Evolutionary conservation across 1,140 invertebrate genomes (phyloP).

Genomic region (Megalonaias nervosa): DNA sequence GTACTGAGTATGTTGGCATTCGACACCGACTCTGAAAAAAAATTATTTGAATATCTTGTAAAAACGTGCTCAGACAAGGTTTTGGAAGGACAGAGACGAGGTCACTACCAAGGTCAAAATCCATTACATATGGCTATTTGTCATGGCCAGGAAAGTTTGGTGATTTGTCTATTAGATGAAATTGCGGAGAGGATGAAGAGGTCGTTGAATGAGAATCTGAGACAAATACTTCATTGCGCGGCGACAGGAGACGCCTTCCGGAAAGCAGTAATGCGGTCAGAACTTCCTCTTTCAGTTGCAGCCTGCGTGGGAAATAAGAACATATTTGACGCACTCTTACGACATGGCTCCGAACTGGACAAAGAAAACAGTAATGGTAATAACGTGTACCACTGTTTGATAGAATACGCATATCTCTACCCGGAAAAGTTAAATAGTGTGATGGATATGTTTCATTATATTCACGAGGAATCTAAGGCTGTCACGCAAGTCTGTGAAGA

Average conservation of each 20-base stretch:
- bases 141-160: conserved; percentile 35
- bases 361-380: conserved; percentile 42
- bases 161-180: conserved; percentile 29
- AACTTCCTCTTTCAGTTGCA: conserved; percentile 51
- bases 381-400: conserved; percentile 49
- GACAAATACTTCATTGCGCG: neutral
- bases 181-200: neutral
- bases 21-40: conserved; percentile 9
- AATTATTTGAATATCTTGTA: conserved; percentile 12
- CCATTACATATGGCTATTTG: conserved; percentile 54
- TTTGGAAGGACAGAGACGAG: conserved; percentile 23
- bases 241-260: conserved; percentile 47
- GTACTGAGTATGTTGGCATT: conserved; percentile 35
- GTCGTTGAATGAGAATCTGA: neutral
- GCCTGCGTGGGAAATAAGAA: conserved; percentile 40
- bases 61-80: conserved; percentile 31
- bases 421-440: conserved; percentile 43
- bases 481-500: neutral
- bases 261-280: conserved; percentile 56
- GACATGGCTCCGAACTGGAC: conserved; percentile 36
- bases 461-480: conserved; percentile 15
- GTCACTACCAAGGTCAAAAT: conserved; percentile 48
- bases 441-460: conserved; percentile 31
- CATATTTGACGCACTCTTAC: conserved; percentile 39
- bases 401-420: conserved; percentile 48